Conservation (phyloP, 1,140 invertebrate genomes). For the Diorhabda sublineata region DNA sequence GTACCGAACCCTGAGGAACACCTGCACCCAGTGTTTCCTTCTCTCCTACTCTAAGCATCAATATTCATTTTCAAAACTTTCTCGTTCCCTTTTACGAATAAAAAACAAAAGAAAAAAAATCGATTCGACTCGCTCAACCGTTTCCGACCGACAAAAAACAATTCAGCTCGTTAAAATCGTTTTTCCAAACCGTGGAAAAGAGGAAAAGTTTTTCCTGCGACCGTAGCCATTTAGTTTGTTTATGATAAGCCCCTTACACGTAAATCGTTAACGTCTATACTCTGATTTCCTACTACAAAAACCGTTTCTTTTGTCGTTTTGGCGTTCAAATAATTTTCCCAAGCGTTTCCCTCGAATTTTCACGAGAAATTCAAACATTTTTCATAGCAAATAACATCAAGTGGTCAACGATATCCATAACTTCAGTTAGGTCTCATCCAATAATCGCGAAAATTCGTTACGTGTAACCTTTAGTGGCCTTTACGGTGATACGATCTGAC, state of each 20-base stretch:
- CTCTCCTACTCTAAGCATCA: too few species aligned
- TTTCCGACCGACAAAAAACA: background rate
- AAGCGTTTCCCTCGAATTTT: background rate
- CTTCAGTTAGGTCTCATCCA: too few species aligned
- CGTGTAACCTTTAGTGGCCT: too few species aligned
- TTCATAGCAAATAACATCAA: background rate
- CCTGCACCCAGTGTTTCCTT: too few species aligned
- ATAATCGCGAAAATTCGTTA: too few species aligned
- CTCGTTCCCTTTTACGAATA: too few species aligned
- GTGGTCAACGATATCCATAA: too few species aligned
- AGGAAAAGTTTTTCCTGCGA: background rate
- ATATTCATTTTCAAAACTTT: too few species aligned
- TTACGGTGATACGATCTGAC: too few species aligned
- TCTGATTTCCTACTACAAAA: background rate
- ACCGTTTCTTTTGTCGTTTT: background rate
- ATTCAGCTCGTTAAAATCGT: background rate
- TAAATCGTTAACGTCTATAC: slow-evolving; percentile 2
- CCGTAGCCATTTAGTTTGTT: background rate
- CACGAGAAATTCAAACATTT: background rate
- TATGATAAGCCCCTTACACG: slow-evolving; percentile 1
- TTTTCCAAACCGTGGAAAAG: background rate
- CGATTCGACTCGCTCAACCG: too few species aligned
- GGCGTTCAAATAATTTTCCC: background rate
- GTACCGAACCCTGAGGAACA: too few species aligned
- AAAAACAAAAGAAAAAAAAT: too few species aligned